A percentile compares a stretch with the other conserved stretches of the same genome.
Evolutionary conservation across 2,113 vertebrate genomes (phyloP).

Genomic region (Syngnathus scovelli): DNA sequence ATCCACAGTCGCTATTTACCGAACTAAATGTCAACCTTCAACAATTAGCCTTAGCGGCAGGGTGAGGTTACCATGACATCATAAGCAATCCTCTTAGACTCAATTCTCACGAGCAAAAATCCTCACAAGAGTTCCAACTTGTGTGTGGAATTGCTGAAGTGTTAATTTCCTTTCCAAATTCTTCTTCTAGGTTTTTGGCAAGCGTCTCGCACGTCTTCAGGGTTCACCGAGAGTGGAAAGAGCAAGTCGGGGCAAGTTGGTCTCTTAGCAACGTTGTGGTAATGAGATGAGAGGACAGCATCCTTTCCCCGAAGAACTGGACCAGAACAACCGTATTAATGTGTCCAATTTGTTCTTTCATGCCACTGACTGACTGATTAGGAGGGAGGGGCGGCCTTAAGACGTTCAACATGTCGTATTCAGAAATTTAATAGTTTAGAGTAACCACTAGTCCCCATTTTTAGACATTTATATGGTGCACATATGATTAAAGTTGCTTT

Average conservation of each 20-base stretch:
- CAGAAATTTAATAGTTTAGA: not conserved
- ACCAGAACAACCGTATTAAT: conserved; percentile 33
- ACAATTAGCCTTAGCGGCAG: not conserved
- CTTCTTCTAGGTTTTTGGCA: not conserved
- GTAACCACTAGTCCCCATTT: not conserved
- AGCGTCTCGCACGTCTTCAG: not conserved
- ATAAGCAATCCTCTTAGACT: not conserved
- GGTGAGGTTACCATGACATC: not conserved
- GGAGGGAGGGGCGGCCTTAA: conserved; percentile 2
- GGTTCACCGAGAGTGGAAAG: conserved; percentile 30
- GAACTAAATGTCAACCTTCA: not conserved
- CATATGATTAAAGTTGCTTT: not conserved
- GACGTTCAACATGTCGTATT: not conserved
- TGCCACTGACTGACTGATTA: conserved; percentile 4
- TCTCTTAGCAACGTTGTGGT: conserved; percentile 50
- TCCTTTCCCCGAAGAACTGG: conserved; percentile 29
- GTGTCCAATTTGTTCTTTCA: conserved; percentile 23
- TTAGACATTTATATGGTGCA: not conserved
- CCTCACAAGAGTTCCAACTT: not conserved
- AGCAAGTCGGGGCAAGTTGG: conserved; percentile 16
- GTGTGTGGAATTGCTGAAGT: not conserved
- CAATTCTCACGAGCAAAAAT: not conserved
- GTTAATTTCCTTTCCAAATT: not conserved
- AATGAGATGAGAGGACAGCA: conserved; percentile 39
- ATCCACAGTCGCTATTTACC: conserved; percentile 7